Evolutionary conservation across 2,888 invertebrate genomes (phyloP).

Genomic region (Pachymerium ferrugineum): DNA sequence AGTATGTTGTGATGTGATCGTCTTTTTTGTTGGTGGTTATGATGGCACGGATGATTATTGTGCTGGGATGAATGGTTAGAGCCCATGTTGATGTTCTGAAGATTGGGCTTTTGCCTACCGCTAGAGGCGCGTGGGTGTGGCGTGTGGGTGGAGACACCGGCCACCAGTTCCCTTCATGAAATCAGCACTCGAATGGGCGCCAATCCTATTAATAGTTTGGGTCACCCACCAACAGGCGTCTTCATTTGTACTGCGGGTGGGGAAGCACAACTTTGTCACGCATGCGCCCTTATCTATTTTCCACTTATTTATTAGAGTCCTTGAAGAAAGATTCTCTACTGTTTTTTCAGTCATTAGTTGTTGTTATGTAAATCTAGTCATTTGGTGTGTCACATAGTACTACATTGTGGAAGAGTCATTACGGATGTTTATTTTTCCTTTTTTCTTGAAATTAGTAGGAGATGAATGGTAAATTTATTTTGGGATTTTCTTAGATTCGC

Average conservation of each 20-base stretch:
- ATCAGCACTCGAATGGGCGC: background rate
- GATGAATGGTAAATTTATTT: too few species aligned
- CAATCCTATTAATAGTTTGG: conserved; percentile 3
- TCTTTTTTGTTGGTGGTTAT: conserved; percentile 3
- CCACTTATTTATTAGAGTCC: background rate
- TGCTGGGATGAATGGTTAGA: background rate
- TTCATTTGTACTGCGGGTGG: background rate
- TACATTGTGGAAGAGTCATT: too few species aligned
- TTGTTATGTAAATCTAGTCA: background rate
- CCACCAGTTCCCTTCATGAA: background rate
- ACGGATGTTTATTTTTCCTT: too few species aligned
- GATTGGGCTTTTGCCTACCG: background rate
- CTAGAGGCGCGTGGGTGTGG: background rate
- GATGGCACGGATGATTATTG: background rate
- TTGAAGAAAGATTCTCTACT: background rate
- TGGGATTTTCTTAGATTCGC: too few species aligned
- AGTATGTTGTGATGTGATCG: conserved; percentile 3
- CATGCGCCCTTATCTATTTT: background rate
- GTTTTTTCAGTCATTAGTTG: background rate
- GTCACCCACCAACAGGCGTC: conserved; percentile 8
- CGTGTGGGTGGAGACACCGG: background rate
- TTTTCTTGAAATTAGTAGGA: too few species aligned
- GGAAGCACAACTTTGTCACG: background rate
- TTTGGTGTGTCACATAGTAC: too few species aligned
- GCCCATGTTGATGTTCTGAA: background rate